These are phyloP conservation scores for Salvelinus fontinalis DNA, from an alignment of 2,113 vertebrate species.

Conservation along the genomic window DNA sequence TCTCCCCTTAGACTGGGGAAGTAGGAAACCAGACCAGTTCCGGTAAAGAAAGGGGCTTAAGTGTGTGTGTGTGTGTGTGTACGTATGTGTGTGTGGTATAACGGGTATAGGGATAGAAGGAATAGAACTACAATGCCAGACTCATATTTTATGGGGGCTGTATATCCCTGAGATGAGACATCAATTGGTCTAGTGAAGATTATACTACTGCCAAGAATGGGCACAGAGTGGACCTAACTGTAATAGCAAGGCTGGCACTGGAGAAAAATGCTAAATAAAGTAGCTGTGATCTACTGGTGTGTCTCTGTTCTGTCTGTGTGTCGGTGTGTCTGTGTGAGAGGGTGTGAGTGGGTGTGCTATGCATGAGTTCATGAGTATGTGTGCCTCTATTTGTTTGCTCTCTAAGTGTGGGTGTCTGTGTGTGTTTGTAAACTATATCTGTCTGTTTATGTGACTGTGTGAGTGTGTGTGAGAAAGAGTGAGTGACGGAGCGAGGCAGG, in stretches of 20 bases:
- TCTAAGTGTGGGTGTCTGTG: slow-evolving; percentile 4
- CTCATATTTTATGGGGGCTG: no score
- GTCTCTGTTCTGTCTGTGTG: neutral
- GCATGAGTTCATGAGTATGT: neutral
- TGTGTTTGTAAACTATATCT: slow-evolving; percentile 5
- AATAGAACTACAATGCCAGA: no score
- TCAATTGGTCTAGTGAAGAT: no score
- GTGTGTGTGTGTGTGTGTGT: no score
- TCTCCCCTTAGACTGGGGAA: neutral
- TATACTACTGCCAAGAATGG: no score
- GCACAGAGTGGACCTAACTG: no score
- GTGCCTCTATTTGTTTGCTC: neutral
- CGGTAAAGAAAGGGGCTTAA: no score
- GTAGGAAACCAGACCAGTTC: neutral
- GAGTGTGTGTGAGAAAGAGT: slow-evolving; percentile 13
- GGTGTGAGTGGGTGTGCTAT: neutral
- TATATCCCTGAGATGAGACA: no score
- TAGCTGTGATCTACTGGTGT: no score
- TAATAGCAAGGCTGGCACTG: neutral
- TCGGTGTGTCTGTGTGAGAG: neutral
- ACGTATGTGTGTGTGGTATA: no score
- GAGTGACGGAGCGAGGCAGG: neutral
- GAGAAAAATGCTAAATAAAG: neutral
- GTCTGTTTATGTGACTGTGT: slow-evolving; percentile 5
- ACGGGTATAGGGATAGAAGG: no score